Evolutionary conservation across 2,888 invertebrate genomes (phyloP), one percentile per base, ranked within the genome.

Genomic region (Calliopum simillimum): DNA sequence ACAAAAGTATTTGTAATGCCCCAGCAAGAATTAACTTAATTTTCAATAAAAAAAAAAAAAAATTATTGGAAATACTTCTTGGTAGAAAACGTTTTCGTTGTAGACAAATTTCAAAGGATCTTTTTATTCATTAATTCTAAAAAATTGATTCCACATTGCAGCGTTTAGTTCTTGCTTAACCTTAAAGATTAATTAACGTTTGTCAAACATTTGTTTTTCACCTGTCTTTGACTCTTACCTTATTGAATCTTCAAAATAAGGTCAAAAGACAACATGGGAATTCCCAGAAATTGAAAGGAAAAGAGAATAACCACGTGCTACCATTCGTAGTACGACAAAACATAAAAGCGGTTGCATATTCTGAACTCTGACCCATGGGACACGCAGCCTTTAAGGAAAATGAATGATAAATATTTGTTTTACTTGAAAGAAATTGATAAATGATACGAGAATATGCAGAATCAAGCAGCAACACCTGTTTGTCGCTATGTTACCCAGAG

Each of bases 381-480:
- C 33, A 41, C 47, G 33, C 13, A 21, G 6, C 47, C 46, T 19
- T 14, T 23, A 44, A 25, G 62, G 47, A 33, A 71, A 69, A 71
- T 71, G 67, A 71, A 73, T 73, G 71, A 69, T 46, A 71, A 73
- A 72, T 72, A 68, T 72, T 72, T 73, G 59, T 73, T 73, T 69
- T 44, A 61, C 43, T 58, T 6, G 51, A 43, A 25, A 53, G 25
- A 19, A 59, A 65, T 55, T 72, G 69, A 72, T 67, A 72, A 68
- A 70, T 72, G 70, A 70, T 67, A 61, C 41, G 19, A 19, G n/a
- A n/a, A n/a, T n/a, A n/a, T n/a, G 21, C 19, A 44, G 2, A 59
- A 2, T 11, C 21, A 16, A 58, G 16, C 16, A 41, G 4, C 14
- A 56, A 56, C 66, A 66, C 66, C 66, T 66, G 66, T 59, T 19